phyloP scores from a whole-genome alignment of 2,888 invertebrate genomes.

The Pristionchus exspectatus region DNA sequence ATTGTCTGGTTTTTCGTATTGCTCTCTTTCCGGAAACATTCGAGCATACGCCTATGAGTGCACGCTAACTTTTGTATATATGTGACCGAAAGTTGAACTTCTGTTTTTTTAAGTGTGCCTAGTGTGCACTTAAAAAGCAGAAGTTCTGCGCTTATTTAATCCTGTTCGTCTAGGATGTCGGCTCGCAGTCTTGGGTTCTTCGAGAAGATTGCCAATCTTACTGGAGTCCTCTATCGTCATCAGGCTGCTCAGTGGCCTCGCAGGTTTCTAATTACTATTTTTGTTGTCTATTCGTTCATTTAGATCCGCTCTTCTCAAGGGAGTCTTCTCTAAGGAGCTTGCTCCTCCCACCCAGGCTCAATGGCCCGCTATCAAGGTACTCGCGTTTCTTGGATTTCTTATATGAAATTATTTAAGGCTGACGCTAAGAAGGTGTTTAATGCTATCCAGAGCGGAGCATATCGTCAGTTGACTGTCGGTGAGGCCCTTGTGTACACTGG shows the following conservation, averaged over 20 bases:
- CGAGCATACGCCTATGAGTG: no score
- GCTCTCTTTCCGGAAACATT: no score
- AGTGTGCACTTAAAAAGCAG: no score
- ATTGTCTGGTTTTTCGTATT: no score
- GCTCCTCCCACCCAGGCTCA: constrained; percentile 41
- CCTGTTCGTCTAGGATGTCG: constrained; percentile 26
- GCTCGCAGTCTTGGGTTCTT: constrained; percentile 53
- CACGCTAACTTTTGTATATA: no score
- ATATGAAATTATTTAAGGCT: constrained; percentile 53
- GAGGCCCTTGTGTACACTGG: constrained; percentile 92
- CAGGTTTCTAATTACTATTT: background rate
- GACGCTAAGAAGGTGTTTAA: constrained; percentile 56
- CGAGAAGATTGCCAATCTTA: constrained; percentile 68
- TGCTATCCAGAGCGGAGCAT: constrained; percentile 62
- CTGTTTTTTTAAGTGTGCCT: no score
- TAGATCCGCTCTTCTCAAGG: constrained; percentile 51
- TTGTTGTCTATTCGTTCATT: background rate
- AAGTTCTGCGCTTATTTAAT: no score
- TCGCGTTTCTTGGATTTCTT: background rate
- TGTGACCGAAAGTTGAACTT: no score
- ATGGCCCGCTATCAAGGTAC: constrained; percentile 54
- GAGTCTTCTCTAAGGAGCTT: constrained; percentile 44
- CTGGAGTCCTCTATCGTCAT: constrained; percentile 68
- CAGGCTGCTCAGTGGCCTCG: constrained; percentile 60
- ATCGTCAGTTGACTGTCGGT: constrained; percentile 62